Percentiles rank a stretch among this genome's conserved stretches.
Conservation (phyloP, 2,113 vertebrate genomes). For the Pimephales promelas region DNA sequence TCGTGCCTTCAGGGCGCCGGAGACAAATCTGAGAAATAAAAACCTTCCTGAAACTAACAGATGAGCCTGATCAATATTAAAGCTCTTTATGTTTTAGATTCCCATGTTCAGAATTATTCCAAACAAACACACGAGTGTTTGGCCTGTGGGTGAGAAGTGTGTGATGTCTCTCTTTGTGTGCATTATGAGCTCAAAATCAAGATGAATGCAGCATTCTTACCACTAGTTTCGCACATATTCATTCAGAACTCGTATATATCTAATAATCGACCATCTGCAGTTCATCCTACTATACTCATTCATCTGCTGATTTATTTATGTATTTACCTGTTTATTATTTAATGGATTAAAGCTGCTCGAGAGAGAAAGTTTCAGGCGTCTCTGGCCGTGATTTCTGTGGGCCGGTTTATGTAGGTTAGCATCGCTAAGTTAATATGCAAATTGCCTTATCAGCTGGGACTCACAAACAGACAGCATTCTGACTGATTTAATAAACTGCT, state of each 20-base stretch:
- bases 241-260: slow-evolving; percentile 59
- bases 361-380: slow-evolving; percentile 81
- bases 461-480: slow-evolving; percentile 98
- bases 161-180: slow-evolving; percentile 20
- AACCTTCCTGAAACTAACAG: slow-evolving; percentile 24
- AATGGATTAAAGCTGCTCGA: slow-evolving; percentile 73
- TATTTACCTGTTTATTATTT: slow-evolving; percentile 76
- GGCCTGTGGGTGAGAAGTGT: background rate
- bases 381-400: slow-evolving; percentile 85
- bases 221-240: slow-evolving; percentile 54
- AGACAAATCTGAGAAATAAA: slow-evolving; percentile 50
- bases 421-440: slow-evolving; percentile 98
- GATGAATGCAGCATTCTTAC: slow-evolving; percentile 25
- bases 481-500: slow-evolving; percentile 99
- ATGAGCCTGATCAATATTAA: slow-evolving; percentile 49
- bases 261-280: slow-evolving; percentile 49
- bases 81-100: background rate
- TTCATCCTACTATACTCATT: slow-evolving; percentile 45
- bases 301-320: slow-evolving; percentile 62
- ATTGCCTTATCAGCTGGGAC: slow-evolving; percentile 98
- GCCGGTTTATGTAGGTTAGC: slow-evolving; percentile 97
- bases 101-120: background rate
- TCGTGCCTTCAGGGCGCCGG: slow-evolving; percentile 29
- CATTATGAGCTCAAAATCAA: slow-evolving; percentile 42
- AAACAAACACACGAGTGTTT: background rate